phyloP scores from a whole-genome alignment of 2,888 invertebrate species.

The Cheilosia grossa region DNA sequence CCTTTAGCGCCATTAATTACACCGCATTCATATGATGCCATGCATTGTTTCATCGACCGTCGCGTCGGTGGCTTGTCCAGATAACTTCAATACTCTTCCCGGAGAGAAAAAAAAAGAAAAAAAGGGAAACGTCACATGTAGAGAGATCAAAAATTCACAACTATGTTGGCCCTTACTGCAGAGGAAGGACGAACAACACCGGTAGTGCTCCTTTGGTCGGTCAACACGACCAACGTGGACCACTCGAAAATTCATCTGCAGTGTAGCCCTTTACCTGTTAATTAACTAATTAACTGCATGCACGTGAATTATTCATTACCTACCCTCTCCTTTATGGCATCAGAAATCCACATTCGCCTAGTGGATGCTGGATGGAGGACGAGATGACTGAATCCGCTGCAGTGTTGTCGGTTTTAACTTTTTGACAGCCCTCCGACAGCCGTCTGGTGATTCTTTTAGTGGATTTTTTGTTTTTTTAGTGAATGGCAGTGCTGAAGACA shows the following conservation, averaged over 20 bases:
- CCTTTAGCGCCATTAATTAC: constrained; percentile 55
- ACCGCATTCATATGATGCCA: constrained; percentile 46
- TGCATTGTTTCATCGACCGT: constrained; percentile 21
- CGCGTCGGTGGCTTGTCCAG: constrained; percentile 27
- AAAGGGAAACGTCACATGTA: constrained; percentile 13
- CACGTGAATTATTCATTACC: constrained; percentile 71
- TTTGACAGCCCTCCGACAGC: constrained; percentile 16
- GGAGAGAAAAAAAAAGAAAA: background rate
- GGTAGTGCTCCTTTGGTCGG: constrained; percentile 15
- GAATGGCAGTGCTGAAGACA: constrained; percentile 23
- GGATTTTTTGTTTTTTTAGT: constrained; percentile 9
- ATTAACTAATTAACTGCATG: constrained; percentile 75
- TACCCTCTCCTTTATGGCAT: constrained; percentile 23
- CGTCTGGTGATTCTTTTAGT: constrained; percentile 20
- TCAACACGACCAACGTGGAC: constrained; percentile 39
- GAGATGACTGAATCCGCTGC: constrained; percentile 40
- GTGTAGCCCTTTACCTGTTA: constrained; percentile 74
- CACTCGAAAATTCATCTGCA: constrained; percentile 72
- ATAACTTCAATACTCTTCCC: constrained; percentile 14
- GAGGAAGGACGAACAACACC: constrained; percentile 16
- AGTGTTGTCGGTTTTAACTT: constrained; percentile 21
- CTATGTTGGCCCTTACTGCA: background rate
- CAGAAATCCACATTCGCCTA: constrained; percentile 29
- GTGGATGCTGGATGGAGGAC: constrained; percentile 42
- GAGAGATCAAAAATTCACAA: constrained; percentile 61